Evolutionary conservation across 53 echinoderm and acorn worm species (phyloP).

Genomic region (Holothuria scabra): DNA sequence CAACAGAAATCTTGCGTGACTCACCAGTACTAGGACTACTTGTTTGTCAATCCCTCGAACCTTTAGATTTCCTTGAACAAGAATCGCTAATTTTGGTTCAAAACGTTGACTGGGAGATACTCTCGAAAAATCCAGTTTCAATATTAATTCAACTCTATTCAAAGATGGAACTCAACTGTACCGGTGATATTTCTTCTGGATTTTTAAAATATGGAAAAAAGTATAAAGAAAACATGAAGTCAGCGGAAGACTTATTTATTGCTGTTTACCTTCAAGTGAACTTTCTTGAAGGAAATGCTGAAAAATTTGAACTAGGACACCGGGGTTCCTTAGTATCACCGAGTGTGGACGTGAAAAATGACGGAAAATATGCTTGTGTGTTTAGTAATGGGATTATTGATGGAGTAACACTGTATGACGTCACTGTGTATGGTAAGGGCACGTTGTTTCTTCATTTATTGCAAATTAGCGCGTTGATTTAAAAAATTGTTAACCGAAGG

Average conservation of each 20-base stretch:
- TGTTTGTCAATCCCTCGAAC: neutral
- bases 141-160: neutral
- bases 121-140: neutral
- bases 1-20: too few relatives aligned
- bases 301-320: neutral
- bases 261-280: neutral
- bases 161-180: neutral
- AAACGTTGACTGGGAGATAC: neutral
- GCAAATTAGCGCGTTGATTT: too few relatives aligned
- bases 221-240: too few relatives aligned
- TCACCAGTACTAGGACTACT: neutral
- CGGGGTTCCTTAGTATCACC: neutral
- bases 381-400: neutral
- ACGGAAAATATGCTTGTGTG: conserved; percentile 1
- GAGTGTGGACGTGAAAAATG: neutral
- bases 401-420: neutral
- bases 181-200: neutral
- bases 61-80: neutral
- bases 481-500: too few relatives aligned
- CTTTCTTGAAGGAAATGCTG: neutral
- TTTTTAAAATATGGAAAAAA: neutral
- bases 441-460: too few relatives aligned
- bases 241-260: neutral
- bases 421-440: neutral
- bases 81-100: neutral